These are phyloP conservation scores for Coluber constrictor DNA, from an alignment of 2,797 vertebrate species.

Conservation along the genomic window DNA sequence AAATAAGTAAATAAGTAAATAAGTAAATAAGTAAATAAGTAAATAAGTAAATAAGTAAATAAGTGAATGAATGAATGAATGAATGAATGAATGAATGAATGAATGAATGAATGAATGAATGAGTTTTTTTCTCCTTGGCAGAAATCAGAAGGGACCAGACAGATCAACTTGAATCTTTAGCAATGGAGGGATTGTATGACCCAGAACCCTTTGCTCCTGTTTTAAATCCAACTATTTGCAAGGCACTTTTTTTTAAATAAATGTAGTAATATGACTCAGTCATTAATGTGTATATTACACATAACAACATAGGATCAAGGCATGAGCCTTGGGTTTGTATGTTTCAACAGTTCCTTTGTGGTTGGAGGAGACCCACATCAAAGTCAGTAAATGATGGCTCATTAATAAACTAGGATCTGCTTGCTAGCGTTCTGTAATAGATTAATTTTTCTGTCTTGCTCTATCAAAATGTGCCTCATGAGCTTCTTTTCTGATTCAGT, in stretches of 20 bases:
- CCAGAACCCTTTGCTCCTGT: neutral
- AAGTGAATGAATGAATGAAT: no score
- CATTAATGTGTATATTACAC: no score
- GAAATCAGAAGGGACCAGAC: neutral
- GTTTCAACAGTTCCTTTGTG: neutral
- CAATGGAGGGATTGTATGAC: slow-evolving; percentile 14
- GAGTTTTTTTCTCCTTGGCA: neutral
- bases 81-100: no score
- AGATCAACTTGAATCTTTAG: slow-evolving; percentile 15
- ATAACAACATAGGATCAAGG: neutral
- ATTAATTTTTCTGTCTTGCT: neutral
- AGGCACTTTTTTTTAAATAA: neutral
- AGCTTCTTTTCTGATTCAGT: neutral
- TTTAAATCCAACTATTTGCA: neutral
- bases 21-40: no score
- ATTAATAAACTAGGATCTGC: neutral
- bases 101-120: no score
- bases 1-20: no score
- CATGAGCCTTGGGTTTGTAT: neutral
- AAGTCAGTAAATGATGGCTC: neutral
- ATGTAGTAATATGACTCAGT: neutral
- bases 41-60: no score
- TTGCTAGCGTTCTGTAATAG: neutral
- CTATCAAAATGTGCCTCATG: neutral
- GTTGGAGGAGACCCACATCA: neutral